Evolutionary conservation across 2,113 vertebrate genomes (phyloP).

Genomic region (Dromiciops gliroides): DNA sequence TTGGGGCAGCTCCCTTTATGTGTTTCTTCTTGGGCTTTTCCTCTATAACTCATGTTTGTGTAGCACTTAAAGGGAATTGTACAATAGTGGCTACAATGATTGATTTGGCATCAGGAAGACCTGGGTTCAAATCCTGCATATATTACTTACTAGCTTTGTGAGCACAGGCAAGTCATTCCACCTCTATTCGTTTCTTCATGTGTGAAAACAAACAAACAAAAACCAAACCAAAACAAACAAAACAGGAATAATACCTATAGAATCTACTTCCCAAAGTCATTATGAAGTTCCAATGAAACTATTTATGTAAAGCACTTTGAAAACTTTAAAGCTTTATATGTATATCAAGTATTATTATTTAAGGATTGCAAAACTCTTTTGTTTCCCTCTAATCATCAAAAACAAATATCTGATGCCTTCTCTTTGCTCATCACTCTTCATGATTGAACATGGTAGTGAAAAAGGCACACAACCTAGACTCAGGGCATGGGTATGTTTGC

Average conservation of each 20-base stretch:
- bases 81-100: no score
- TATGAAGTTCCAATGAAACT: neutral
- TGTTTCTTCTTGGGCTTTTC: neutral
- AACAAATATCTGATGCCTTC: neutral
- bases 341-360: neutral
- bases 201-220: neutral
- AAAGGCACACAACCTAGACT: neutral
- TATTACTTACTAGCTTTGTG: neutral
- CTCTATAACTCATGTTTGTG: neutral
- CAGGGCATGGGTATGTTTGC: neutral
- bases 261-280: neutral
- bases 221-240: neutral
- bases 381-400: neutral
- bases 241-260: neutral
- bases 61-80: neutral
- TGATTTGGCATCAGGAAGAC: neutral
- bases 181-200: neutral
- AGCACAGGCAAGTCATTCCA: neutral
- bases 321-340: neutral
- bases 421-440: neutral
- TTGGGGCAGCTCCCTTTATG: neutral
- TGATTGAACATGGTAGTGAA: neutral
- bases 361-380: neutral
- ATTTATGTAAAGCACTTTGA: neutral
- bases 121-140: neutral